Evolutionary conservation across 2,888 invertebrate species (phyloP), one percentile per base, ranked within the genome.

Genomic region (Morinoia aosen): DNA sequence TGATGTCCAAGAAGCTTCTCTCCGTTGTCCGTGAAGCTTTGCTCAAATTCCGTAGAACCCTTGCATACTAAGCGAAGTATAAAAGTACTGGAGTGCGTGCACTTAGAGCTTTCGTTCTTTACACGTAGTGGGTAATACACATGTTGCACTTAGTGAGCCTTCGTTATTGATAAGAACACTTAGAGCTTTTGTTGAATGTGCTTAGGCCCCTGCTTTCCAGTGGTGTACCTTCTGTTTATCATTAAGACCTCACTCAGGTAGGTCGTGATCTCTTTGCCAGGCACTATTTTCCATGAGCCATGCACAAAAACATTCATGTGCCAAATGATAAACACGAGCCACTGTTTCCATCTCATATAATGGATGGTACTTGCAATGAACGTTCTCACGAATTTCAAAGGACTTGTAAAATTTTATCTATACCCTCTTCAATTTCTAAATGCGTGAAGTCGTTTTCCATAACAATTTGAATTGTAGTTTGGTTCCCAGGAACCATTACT

Each of bases 31-130:
- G 56, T 57, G 93, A 93, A 57, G 93, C 93, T 93, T 93, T 93
- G 93, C 93, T 93, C 93, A 93, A 93, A 93, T 93, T 93, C 93
- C 93, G 57, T 93, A 93, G 93, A 93, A 93, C 93, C 93, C 93
- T 93, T 93, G 93, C 93, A n/a, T 93, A 93, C 57, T 39, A 93
- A 93, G 93, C 48, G 11, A 93, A 93, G 58, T 57, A 93, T 48
- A 57, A 93, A 57, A 93, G 93, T 93, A 93, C 93, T 56, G 56
- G 57, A 56, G 48, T 93, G 93, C 56, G 93, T 93, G 93, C 93
- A 93, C 93, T 93, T 93, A 93, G 93, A 93, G 93, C 93, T 57
- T 93, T 93, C 93, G 93, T 93, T 93, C 93, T 57, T 57, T 57
- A 93, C 93, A 93, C 57, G 93, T 93, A 93, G 93, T 93, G 93